Percentiles rank a stretch among this genome's conserved stretches.
Conservation (phyloP, 2,888 invertebrate genomes). For the Hipparchia semele region DNA sequence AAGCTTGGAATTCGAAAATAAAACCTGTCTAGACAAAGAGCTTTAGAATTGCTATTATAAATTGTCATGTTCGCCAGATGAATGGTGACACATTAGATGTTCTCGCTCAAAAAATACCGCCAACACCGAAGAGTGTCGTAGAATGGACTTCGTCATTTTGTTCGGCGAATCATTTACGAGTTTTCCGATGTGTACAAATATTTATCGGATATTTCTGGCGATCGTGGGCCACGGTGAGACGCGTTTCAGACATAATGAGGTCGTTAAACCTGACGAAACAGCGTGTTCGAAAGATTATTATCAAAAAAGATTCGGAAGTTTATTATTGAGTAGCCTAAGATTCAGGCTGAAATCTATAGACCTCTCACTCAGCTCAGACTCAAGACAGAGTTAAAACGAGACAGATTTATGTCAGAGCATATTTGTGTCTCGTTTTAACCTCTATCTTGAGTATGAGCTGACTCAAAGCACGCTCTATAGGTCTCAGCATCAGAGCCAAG, state of each 20-base stretch:
- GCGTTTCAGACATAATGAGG: constrained; percentile 51
- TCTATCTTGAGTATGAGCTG: no score
- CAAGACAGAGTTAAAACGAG: no score
- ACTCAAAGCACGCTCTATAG: no score
- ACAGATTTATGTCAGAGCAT: no score
- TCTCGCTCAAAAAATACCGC: constrained; percentile 7
- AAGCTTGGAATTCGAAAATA: not conserved
- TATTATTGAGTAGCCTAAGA: no score
- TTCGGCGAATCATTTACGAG: constrained; percentile 29
- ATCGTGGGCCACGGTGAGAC: constrained; percentile 50
- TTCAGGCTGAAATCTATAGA: no score
- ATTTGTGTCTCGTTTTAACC: no score
- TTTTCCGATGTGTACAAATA: constrained; percentile 52
- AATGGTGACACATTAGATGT: not conserved
- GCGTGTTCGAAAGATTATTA: not conserved
- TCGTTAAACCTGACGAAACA: constrained; percentile 53
- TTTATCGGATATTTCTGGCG: constrained; percentile 64
- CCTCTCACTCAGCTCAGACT: no score
- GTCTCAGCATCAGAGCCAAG: no score
- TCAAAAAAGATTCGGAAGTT: not conserved
- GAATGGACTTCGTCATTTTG: constrained; percentile 20
- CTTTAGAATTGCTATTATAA: not conserved
- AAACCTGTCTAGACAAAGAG: not conserved
- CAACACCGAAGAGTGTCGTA: constrained; percentile 4
- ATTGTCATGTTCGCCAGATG: constrained; percentile 14